A percentile compares a stretch with the other conserved stretches of the same genome.
Evolutionary conservation across 2,113 vertebrate genomes (phyloP).

Genomic region (Vanacampus margaritifer): DNA sequence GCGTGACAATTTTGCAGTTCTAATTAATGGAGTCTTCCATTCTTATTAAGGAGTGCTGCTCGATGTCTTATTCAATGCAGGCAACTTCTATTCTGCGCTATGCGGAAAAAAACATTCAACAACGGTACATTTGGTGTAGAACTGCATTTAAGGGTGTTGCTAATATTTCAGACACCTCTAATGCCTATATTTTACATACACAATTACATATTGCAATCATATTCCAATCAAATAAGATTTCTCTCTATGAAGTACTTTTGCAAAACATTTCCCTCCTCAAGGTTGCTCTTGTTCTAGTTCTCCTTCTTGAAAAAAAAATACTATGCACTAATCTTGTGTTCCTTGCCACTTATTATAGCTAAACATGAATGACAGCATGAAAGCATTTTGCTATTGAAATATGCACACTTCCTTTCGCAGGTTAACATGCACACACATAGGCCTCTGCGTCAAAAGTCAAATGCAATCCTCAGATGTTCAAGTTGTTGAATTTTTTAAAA

Average conservation of each 20-base stretch:
- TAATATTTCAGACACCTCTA: background rate
- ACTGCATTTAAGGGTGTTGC: background rate
- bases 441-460: constrained; percentile 8
- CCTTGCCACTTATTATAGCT: background rate
- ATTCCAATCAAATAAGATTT: background rate
- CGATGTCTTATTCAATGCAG: background rate
- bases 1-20: constrained; percentile 13
- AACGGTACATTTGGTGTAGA: background rate
- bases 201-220: background rate
- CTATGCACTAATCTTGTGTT: constrained; percentile 1
- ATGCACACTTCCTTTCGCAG: background rate
- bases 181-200: background rate
- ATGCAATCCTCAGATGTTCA: constrained; percentile 16
- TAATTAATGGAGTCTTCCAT: constrained; percentile 16
- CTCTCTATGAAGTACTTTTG: background rate
- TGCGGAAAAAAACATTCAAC: background rate
- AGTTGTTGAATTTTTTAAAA: constrained; percentile 22
- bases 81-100: background rate
- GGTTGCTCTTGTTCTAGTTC: background rate
- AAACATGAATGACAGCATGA: background rate
- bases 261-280: background rate
- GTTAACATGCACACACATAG: constrained; percentile 7
- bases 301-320: background rate
- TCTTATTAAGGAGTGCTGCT: background rate
- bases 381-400: constrained; percentile 17